Evolutionary conservation across 2,888 invertebrate species (phyloP).

Genomic region (Cheilosia vulpina): DNA sequence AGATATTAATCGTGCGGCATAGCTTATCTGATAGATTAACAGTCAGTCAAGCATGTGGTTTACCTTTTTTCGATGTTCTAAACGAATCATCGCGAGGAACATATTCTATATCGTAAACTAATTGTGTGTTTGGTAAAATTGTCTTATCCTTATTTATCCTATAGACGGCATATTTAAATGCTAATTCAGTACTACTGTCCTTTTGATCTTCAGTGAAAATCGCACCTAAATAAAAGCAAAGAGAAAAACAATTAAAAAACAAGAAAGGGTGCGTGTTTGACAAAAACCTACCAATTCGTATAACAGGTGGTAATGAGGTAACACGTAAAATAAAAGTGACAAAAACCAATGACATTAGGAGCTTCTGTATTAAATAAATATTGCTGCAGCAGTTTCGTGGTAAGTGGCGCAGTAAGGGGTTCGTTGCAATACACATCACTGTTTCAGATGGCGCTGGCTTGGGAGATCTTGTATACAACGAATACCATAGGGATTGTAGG

Average conservation of each 20-base stretch:
- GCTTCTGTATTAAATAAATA: conserved; percentile 30
- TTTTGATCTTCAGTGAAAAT: conserved; percentile 96
- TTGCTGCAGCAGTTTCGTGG: conserved; percentile 20
- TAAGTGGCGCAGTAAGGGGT: not conserved
- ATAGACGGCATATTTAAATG: conserved; percentile 97
- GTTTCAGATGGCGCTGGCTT: not conserved
- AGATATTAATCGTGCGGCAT: too few species aligned
- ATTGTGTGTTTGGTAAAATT: conserved; percentile 92
- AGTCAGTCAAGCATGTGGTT: not conserved
- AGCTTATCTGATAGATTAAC: not conserved
- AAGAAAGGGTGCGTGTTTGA: too few species aligned
- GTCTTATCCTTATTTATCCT: conserved; percentile 94
- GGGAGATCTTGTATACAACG: not conserved
- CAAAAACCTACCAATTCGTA: conserved; percentile 86
- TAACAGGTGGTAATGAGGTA: conserved; percentile 86
- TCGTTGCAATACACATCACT: not conserved
- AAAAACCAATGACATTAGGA: conserved; percentile 60
- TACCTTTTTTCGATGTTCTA: conserved; percentile 95
- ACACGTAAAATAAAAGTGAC: conserved; percentile 79
- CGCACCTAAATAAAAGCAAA: conserved; percentile 87
- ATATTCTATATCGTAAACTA: conserved; percentile 97
- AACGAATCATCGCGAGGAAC: conserved; percentile 95
- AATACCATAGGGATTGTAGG: conserved; percentile 4
- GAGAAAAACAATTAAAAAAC: not conserved
- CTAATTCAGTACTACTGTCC: conserved; percentile 93